These are phyloP conservation scores for Odontamblyopus lacepedii DNA, from an alignment of 2,797 vertebrate genomes.

Conservation along the genomic window DNA sequence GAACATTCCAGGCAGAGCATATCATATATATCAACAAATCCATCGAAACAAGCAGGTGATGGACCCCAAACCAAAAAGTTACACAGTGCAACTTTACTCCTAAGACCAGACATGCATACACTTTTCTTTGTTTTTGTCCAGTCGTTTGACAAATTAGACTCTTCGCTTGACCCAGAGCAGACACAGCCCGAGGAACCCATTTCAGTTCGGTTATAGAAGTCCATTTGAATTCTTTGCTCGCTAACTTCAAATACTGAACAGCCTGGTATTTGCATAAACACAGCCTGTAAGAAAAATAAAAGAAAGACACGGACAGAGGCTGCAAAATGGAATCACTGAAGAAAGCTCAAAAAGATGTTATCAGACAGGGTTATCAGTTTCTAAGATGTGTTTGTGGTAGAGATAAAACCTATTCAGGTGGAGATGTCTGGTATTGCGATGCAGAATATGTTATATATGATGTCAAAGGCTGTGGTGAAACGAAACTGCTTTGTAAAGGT, in stretches of 20 bases:
- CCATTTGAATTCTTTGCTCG: slow-evolving; percentile 9
- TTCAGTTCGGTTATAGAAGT: slow-evolving; percentile 1
- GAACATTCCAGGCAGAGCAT: no score
- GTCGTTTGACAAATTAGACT: background rate
- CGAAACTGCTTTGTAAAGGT: no score
- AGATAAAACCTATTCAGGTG: background rate
- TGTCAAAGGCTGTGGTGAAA: no score
- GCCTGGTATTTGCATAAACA: slow-evolving; percentile 7
- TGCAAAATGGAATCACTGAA: background rate
- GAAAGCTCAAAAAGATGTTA: background rate
- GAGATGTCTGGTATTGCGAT: background rate
- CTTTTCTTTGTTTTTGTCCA: background rate
- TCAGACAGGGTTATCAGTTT: slow-evolving; percentile 11
- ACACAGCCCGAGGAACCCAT: background rate
- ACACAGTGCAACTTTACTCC: background rate
- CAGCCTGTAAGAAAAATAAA: slow-evolving; percentile 3
- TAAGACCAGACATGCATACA: no score
- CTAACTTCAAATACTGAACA: slow-evolving; percentile 11
- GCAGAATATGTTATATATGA: background rate
- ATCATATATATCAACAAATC: no score
- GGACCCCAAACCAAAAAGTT: background rate
- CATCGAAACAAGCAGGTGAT: no score
- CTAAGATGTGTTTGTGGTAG: background rate
- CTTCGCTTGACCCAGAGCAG: background rate
- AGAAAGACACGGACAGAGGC: background rate